Conservation (phyloP, 2,888 invertebrate genomes). For the Cryptops parisi region DNA sequence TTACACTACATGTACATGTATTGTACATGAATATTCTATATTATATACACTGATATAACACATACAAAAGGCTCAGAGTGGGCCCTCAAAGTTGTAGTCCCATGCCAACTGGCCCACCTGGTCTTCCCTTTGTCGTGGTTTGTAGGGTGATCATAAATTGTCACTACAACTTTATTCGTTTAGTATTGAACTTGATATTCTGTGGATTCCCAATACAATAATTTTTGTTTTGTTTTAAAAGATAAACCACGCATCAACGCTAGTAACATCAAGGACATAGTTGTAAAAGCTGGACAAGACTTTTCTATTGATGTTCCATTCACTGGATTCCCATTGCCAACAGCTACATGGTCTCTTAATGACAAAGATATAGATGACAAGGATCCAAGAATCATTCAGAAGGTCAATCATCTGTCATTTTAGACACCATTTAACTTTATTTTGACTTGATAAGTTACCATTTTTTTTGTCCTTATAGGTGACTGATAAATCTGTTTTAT, state of each 20-base stretch:
- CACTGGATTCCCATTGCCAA: constrained; percentile 89
- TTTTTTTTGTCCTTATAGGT: constrained; percentile 38
- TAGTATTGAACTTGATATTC: background rate
- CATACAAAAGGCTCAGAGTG: too few species aligned
- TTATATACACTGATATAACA: too few species aligned
- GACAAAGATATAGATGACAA: constrained; percentile 60
- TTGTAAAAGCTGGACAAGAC: constrained; percentile 93
- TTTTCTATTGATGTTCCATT: constrained; percentile 95
- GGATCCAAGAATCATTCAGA: constrained; percentile 29
- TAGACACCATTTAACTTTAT: constrained; percentile 1
- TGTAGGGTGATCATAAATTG: background rate
- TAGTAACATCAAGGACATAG: constrained; percentile 83
- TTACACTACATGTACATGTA: too few species aligned
- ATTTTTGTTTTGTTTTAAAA: constrained; percentile 27
- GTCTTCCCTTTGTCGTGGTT: too few species aligned
- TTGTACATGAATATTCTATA: too few species aligned
- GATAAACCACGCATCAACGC: constrained; percentile 95
- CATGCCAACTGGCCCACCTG: too few species aligned
- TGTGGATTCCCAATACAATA: background rate
- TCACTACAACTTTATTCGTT: background rate
- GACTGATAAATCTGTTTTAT: constrained; percentile 73
- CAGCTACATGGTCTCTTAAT: constrained; percentile 82
- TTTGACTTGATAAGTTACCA: background rate
- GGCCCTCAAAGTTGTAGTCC: too few species aligned
- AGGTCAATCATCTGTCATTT: constrained; percentile 19